These are phyloP conservation scores for Lasiommata megera DNA, from an alignment of 2,888 invertebrate genomes.

Conservation along the genomic window DNA sequence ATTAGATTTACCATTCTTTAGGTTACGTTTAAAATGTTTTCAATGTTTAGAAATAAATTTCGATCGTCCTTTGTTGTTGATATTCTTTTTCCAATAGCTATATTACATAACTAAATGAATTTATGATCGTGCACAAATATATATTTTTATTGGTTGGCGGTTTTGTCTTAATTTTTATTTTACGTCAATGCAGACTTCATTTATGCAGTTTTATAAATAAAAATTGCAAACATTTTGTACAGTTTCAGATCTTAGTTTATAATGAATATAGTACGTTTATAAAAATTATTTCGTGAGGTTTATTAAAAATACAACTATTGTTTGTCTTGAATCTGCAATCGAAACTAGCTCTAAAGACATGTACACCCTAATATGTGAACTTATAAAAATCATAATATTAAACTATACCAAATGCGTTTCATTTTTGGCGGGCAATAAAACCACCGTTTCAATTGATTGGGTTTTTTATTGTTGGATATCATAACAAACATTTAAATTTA, in stretches of 20 bases:
- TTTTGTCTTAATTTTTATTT: background rate
- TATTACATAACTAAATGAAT: no score
- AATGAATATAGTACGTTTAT: conserved; percentile 50
- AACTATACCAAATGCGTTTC: conserved; percentile 42
- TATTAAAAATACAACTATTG: conserved; percentile 61
- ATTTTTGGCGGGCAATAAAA: conserved; percentile 28
- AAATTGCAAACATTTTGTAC: conserved; percentile 27
- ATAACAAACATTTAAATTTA: no score
- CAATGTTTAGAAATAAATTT: no score
- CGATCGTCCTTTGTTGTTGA: no score
- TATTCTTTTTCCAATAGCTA: no score
- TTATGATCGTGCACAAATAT: no score
- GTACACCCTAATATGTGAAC: conserved; percentile 70
- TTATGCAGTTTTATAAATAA: background rate
- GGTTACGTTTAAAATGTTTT: no score
- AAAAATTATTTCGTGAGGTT: conserved; percentile 54
- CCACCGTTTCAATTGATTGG: background rate
- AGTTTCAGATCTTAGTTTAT: conserved; percentile 47
- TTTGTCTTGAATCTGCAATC: conserved; percentile 65
- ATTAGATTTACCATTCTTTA: no score
- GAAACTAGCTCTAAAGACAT: conserved; percentile 60
- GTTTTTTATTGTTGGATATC: no score
- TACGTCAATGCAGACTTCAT: background rate
- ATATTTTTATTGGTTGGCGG: no score
- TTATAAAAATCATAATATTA: conserved; percentile 69